A percentile compares a stretch with the other conserved stretches of the same genome.
phyloP scores from a whole-genome alignment of 2,113 vertebrate species.

The Cathartes aura region DNA sequence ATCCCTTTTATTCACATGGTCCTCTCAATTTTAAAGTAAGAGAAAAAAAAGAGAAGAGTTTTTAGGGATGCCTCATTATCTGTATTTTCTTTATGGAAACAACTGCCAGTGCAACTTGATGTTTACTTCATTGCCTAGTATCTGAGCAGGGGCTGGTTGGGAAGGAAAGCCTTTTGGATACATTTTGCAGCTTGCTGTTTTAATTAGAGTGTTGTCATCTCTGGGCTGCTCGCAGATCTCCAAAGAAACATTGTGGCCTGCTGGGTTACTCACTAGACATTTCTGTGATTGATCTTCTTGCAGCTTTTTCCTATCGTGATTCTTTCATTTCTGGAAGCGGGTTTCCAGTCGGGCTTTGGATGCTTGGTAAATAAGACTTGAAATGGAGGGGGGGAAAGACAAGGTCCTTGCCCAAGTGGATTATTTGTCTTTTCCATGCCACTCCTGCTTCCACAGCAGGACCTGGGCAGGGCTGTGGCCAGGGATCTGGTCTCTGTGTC shows the following conservation, averaged over 20 bases:
- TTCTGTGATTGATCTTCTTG: neutral
- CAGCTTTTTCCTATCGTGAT: neutral
- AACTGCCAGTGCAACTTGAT: neutral
- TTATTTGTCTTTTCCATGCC: neutral
- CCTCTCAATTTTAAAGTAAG: slow-evolving; percentile 6
- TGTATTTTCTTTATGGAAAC: neutral
- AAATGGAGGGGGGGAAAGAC: neutral
- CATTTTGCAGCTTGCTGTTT: neutral
- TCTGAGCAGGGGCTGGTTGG: neutral
- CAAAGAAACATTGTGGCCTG: neutral
- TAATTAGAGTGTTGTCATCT: slow-evolving; percentile 6
- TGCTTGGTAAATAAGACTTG: neutral
- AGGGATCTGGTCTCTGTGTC: neutral
- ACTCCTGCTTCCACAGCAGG: neutral
- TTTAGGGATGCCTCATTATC: neutral
- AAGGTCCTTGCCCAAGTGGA: neutral
- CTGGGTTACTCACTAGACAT: neutral
- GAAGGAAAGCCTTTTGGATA: neutral
- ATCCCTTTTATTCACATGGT: neutral
- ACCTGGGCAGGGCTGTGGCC: neutral
- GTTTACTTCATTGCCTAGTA: neutral
- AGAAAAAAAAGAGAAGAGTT: neutral
- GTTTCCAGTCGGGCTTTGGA: neutral
- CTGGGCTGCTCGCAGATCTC: neutral
- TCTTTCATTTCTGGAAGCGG: neutral